Evolutionary conservation across 2,888 invertebrate genomes (phyloP), one percentile per base, ranked within the genome.

Genomic region (Drosophila infuscata): DNA sequence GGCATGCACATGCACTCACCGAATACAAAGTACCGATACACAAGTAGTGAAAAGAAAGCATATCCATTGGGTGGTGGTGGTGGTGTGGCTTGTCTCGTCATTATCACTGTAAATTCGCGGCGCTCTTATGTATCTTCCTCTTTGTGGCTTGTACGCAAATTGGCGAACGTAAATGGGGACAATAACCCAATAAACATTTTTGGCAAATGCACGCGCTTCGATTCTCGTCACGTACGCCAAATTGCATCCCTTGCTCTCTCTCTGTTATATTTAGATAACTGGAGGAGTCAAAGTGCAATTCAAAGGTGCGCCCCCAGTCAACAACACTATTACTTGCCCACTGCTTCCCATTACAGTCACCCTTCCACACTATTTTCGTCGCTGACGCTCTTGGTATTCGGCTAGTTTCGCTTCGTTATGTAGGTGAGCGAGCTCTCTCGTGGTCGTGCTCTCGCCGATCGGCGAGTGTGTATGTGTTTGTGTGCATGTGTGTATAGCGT

Each of bases 131-230:
- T 64, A 70, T 79, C 82, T 79, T 76, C 65, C 66, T 77, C 83
- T 86, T 88, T 79, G 65, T 70, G 64, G 71, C 57, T 74, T 69
- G 70, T 76, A 83, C 79, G 84, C 76, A 86, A 85, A 86, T 85
- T 88, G 81, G 79, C 86, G 78, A 76, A 75, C 78, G 82, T 64
- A 75, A 82, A 73, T 63, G 82, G 72, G 84, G 84, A 79, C 84
- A 82, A 75, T 78, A 81, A 84, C 84, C 86, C 84, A 88, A 48
- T 79, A 74, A 83, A 83, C 86, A 86, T 70, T 81, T 83, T 88
- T 74, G 54, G 38, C 29, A 56, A 56, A 38, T 56, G 68, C 69
- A 72, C 70, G 76, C 79, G 64, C 48, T 77, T 64, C 56, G 48
- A 66, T 67, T 43, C n/a, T 51, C 70, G 81, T 79, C 84, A 85